Evolutionary conservation across 2,113 vertebrate genomes (phyloP).

Genomic region (Condylura cristata): DNA sequence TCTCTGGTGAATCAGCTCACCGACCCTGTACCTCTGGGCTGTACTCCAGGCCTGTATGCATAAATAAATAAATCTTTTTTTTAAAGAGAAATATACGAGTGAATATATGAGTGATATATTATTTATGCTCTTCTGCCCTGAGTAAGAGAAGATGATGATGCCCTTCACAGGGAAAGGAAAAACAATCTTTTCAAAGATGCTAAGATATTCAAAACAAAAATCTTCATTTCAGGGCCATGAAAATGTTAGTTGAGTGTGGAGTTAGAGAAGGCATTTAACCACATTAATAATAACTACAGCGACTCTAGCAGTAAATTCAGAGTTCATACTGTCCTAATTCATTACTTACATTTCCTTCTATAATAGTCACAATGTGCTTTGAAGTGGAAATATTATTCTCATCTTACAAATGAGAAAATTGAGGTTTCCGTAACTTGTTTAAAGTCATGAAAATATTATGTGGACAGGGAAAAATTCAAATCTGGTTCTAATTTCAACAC

Average conservation of each 20-base stretch:
- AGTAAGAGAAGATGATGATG: neutral
- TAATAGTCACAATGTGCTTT: neutral
- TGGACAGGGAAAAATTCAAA: neutral
- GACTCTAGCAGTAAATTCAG: neutral
- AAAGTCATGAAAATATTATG: neutral
- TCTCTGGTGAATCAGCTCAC: too few species aligned
- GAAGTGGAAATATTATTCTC: neutral
- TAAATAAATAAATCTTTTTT: too few species aligned
- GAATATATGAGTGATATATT: neutral
- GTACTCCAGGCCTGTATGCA: too few species aligned
- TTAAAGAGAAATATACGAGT: neutral
- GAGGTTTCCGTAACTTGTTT: neutral
- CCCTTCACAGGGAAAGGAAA: too few species aligned
- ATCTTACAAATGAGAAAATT: neutral
- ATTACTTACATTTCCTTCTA: neutral
- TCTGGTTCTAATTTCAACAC: neutral
- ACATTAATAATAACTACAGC: neutral
- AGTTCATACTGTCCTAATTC: neutral
- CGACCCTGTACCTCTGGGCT: too few species aligned
- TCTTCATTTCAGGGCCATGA: neutral
- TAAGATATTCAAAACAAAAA: neutral
- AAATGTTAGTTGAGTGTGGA: neutral
- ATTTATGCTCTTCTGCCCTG: neutral
- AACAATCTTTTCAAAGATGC: too few species aligned
- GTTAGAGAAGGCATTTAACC: neutral